Conservation (phyloP, 2,797 vertebrate species). For the Oryzias dopingdopingensis region DNA sequence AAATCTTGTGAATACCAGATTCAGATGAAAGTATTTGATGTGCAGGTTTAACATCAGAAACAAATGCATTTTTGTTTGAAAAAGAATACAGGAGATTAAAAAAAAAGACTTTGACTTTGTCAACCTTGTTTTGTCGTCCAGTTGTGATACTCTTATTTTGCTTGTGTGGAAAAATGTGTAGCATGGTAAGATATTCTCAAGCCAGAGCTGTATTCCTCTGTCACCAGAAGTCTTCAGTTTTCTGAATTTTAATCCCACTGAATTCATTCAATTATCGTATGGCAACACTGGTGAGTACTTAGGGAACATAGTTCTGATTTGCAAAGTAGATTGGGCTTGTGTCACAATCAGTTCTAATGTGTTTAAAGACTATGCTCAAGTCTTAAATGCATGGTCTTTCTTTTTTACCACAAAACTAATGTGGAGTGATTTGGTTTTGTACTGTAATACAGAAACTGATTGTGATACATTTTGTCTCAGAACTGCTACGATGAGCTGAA, state of each 20-base stretch:
- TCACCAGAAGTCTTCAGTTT: not conserved
- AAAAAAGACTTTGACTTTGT: slow-evolving; percentile 21
- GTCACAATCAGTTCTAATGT: slow-evolving; percentile 45
- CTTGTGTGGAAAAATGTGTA: not conserved
- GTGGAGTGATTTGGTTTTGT: not conserved
- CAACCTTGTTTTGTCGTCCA: slow-evolving; percentile 20
- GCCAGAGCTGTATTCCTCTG: not conserved
- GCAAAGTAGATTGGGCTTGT: slow-evolving; percentile 32
- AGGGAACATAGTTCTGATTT: slow-evolving; percentile 49
- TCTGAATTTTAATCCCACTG: slow-evolving; percentile 24
- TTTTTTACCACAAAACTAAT: not conserved
- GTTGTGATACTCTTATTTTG: not conserved
- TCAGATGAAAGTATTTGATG: slow-evolving; percentile 47
- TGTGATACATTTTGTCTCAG: slow-evolving; percentile 55
- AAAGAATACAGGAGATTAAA: slow-evolving; percentile 28
- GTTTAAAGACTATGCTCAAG: not conserved
- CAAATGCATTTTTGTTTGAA: slow-evolving; percentile 58
- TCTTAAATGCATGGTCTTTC: rapidly evolving
- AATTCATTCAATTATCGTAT: slow-evolving; percentile 32
- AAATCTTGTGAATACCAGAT: slow-evolving; percentile 59
- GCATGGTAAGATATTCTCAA: not conserved
- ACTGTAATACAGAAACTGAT: slow-evolving; percentile 43
- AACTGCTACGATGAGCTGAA: slow-evolving; percentile 16
- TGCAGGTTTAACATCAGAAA: slow-evolving; percentile 16
- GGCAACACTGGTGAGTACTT: slow-evolving; percentile 63